Evolutionary conservation across 35 echinoderm and acorn worm genomes (phyloP).

Genomic region (Ophiothrix spiculata): DNA sequence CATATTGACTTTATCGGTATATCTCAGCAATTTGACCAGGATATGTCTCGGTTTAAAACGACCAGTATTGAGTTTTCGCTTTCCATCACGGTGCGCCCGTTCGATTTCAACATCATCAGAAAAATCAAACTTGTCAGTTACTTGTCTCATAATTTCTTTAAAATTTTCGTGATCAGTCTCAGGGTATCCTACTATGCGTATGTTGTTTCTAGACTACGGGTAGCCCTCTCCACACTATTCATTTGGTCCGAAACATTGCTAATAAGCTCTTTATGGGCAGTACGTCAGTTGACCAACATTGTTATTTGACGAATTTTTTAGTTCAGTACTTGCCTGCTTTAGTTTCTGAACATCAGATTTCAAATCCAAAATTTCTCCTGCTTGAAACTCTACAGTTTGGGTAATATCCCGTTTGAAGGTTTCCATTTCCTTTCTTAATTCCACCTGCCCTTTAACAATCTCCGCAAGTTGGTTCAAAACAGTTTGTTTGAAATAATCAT

Average conservation of each 20-base stretch:
- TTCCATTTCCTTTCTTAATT: no score
- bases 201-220: background rate
- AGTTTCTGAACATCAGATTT: no score
- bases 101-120: background rate
- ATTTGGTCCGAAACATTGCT: background rate
- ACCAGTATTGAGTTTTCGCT: no score
- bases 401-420: no score
- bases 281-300: no score
- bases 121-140: background rate
- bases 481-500: no score
- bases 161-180: background rate
- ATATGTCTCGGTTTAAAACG: slow-evolving; percentile 13
- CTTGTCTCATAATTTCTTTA: background rate
- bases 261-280: background rate
- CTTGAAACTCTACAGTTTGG: no score
- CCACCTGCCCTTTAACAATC: no score
- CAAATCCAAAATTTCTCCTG: no score
- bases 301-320: no score
- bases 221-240: background rate
- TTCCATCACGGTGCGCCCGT: slow-evolving; percentile 36
- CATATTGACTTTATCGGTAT: slow-evolving; percentile 24
- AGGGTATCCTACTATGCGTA: background rate
- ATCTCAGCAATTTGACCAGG: slow-evolving; percentile 18
- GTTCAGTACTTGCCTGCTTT: no score
- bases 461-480: no score